Base-by-base conservation (phyloP, 1,140 invertebrate genomes). In the Drosophila subobscura region DNA sequence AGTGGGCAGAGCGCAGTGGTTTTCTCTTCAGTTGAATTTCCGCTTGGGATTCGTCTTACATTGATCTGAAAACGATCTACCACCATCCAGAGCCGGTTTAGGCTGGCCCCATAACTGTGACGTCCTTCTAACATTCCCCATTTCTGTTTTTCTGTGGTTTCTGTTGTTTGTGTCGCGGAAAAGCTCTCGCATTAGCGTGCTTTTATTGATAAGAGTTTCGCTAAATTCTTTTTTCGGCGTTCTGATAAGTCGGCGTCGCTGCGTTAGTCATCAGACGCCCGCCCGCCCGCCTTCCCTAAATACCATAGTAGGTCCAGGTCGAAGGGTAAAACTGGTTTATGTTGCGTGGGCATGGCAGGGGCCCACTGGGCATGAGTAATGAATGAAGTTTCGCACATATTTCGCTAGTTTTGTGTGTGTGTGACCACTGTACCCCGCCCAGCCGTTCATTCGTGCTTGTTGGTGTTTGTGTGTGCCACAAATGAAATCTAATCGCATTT, bases 401-500 rank as follows among this genome's bases (percentile, higher is more conserved):
- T 27, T 22, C 14, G 59, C 44, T 12, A 25, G 16, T 53, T 7
- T 40, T 57, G 37, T 65, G 20, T 46, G 7, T 56, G 52, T 53
- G 55, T 37, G 10, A 3, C 10, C 33, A 37, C 3, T 37, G 33
- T 37, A 37, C 10, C 33, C 29, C 10, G 33, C 4, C 33, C 8
- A 12, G 12, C 33, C 25, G 5, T 5, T 6, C 25, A 5, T 5
- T 6, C 10, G 10, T 37, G 12, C 33, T 10, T 37, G 33, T 4
- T 1, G 16, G 7, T 37, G 3, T 37, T 59, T 63, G 57, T 59
- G 53, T 67, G 58, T 64, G 78, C 46, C 78, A 63, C 73, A 72
- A 74, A 77, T 81, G 74, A 81, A 85, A 85, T 85, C 81, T 85
- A 85, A 85, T 85, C 81, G 51, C 70, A 71, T 70, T 85, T 72